These are phyloP conservation scores for Xylota segnis DNA, from an alignment of 2,888 invertebrate species.

Conservation along the genomic window DNA sequence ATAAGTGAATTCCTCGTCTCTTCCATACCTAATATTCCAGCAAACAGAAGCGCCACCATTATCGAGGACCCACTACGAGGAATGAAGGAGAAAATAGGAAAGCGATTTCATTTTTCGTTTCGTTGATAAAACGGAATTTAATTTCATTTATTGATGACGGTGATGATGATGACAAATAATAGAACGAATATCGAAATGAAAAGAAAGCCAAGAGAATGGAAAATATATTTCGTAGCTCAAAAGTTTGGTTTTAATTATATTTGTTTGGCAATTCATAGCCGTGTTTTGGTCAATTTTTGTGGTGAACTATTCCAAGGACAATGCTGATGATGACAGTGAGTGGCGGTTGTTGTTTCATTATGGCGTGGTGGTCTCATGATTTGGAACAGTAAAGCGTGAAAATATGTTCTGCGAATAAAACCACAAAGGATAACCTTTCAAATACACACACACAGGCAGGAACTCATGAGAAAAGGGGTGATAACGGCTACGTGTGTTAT, in stretches of 20 bases:
- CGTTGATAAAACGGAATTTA: constrained; percentile 59
- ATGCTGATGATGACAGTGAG: background rate
- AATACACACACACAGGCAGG: no score
- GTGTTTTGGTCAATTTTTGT: constrained; percentile 36
- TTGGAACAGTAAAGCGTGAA: constrained; percentile 28
- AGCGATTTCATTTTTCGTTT: constrained; percentile 25
- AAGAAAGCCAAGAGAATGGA: constrained; percentile 1
- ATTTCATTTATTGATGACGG: constrained; percentile 72
- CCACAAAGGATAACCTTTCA: constrained; percentile 27
- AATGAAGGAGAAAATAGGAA: background rate
- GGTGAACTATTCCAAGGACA: constrained; percentile 47
- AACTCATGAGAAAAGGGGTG: constrained; percentile 8
- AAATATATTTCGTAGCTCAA: constrained; percentile 7
- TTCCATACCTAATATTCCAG: background rate
- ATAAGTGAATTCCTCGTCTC: constrained; percentile 26
- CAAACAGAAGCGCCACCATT: background rate
- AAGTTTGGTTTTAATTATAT: constrained; percentile 38
- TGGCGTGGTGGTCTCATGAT: constrained; percentile 38
- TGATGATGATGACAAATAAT: constrained; percentile 62
- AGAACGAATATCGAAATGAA: constrained; percentile 12
- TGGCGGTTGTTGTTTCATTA: background rate
- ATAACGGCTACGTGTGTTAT: constrained; percentile 35
- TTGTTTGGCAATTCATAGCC: constrained; percentile 50
- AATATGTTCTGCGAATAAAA: background rate
- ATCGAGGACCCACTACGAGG: constrained; percentile 4